Base-by-base conservation (phyloP, 2,888 invertebrate species). In the Ctena decussata region DNA sequence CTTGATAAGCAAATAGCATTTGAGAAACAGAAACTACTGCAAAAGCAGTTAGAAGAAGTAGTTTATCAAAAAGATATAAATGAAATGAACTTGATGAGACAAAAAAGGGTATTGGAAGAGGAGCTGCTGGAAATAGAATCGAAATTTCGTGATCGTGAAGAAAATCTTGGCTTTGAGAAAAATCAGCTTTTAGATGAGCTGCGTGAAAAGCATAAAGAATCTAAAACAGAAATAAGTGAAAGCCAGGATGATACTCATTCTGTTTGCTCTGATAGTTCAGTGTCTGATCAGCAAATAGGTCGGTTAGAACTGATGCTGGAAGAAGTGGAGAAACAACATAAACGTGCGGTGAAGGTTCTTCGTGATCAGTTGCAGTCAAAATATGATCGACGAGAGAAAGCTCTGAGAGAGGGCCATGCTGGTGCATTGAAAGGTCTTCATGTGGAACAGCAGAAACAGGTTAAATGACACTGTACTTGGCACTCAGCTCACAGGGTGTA, bases 21-120 rank as follows among this genome's bases (percentile, higher is more conserved):
- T 8, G 93, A 93, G 37, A 90, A 90, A 78, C 90, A 91, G 53
- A 84, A 89, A 60, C 81, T 90, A 71, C 91, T 93, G 41, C 92
- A 94, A 77, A 86, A 90, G 49, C 90, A 91, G 41, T 82, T 95
- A n/a, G 94, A 95, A 76, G 93, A 94, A 69, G 81, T 92, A 0
- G 86, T 94, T 27, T 88, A 92, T 70, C 90, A 94, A 76, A 94
- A 94, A 77, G 93, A 94, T 65, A 49, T 89, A 69, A 92, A 92
- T 44, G 94, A 95, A 80, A 90, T 90, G 71, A 92, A 94, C 75
- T 84, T 94, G 24, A 92, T 93, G 93, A 89, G 90, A 60, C 93
- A 94, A 79, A 94, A 94, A 74, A 85, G 93, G 18, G 77, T 93
- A 8, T 85, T 94, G 44, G 93, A 95, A 69, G 91, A 93, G 77